Evolutionary conservation across 2,888 invertebrate species (phyloP).

Genomic region (Xanthorhoe designata): DNA sequence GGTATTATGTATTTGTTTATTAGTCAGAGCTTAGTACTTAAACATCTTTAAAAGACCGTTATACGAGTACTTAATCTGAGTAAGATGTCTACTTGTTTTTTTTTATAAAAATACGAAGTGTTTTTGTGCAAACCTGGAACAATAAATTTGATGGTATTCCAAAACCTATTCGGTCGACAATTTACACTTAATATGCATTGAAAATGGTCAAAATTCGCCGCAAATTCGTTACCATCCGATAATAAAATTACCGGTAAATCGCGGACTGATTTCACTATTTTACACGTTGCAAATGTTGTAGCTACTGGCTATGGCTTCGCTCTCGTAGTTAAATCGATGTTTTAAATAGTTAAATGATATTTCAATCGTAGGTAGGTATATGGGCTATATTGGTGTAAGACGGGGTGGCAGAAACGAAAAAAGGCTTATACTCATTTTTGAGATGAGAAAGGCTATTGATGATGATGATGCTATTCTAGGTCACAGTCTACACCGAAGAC

Average conservation of each 20-base stretch:
- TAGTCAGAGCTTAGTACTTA: too few relatives aligned
- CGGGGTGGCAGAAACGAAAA: too few relatives aligned
- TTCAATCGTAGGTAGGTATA: too few relatives aligned
- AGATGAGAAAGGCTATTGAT: too few relatives aligned
- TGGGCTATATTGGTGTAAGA: too few relatives aligned
- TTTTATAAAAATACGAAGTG: background rate
- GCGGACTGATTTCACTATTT: conserved; percentile 6
- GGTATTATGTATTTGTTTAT: too few relatives aligned
- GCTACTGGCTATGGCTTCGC: background rate
- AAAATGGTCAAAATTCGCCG: conserved; percentile 19
- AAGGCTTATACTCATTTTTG: too few relatives aligned
- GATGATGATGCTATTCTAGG: too few relatives aligned
- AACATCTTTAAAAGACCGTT: too few relatives aligned
- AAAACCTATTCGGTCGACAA: conserved; percentile 17
- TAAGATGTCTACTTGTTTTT: too few relatives aligned
- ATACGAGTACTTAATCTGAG: too few relatives aligned
- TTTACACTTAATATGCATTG: conserved; percentile 32
- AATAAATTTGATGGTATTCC: background rate
- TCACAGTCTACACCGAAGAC: too few relatives aligned
- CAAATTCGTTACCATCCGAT: conserved; percentile 20
- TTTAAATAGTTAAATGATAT: background rate
- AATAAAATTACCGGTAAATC: conserved; percentile 26
- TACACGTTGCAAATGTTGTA: conserved; percentile 7
- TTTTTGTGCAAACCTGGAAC: conserved; percentile 13
- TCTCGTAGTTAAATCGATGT: background rate